Percentiles rank a stretch among this genome's conserved stretches.
Conservation (phyloP, 1,140 invertebrate species). For the Aphelinus certus region DNA sequence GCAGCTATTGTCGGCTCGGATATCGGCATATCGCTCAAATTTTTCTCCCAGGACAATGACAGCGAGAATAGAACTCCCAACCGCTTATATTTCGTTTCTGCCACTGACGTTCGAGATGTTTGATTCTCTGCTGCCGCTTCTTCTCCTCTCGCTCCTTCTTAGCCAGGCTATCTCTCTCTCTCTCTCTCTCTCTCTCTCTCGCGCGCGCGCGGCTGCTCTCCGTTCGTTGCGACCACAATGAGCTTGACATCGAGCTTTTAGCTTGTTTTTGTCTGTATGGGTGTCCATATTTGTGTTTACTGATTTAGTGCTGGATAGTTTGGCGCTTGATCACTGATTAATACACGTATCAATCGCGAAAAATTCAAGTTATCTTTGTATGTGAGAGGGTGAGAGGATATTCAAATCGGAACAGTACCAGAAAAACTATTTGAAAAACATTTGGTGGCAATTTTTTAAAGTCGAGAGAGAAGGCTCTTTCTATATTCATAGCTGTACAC, state of each 20-base stretch:
- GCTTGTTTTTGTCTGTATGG: background rate
- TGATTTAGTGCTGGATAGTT: too few species aligned
- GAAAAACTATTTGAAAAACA: too few species aligned
- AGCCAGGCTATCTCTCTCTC: background rate
- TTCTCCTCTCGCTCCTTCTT: background rate
- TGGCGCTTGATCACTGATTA: too few species aligned
- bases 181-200: background rate
- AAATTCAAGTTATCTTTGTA: too few species aligned
- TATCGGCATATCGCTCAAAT: conserved; percentile 49
- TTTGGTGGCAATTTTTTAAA: too few species aligned
- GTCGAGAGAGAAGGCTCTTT: too few species aligned
- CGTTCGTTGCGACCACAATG: conserved; percentile 42
- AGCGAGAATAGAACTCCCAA: conserved; percentile 43
- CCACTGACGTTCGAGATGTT: conserved; percentile 52
- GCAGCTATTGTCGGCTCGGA: conserved; percentile 38
- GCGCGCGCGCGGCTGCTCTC: background rate
- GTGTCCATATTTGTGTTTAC: background rate
- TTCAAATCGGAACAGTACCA: too few species aligned
- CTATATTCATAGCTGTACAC: too few species aligned
- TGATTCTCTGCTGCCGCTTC: conserved; percentile 39
- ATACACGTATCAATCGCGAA: too few species aligned
- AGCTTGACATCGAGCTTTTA: conserved; percentile 48
- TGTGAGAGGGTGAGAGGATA: too few species aligned
- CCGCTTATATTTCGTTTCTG: conserved; percentile 51
- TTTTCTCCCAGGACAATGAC: conserved; percentile 49